A percentile compares a stretch with the other conserved stretches of the same genome.
Evolutionary conservation across 92 coral and sea anemone genomes (phyloP).

Genomic region (Palythoa heliodiscus): DNA sequence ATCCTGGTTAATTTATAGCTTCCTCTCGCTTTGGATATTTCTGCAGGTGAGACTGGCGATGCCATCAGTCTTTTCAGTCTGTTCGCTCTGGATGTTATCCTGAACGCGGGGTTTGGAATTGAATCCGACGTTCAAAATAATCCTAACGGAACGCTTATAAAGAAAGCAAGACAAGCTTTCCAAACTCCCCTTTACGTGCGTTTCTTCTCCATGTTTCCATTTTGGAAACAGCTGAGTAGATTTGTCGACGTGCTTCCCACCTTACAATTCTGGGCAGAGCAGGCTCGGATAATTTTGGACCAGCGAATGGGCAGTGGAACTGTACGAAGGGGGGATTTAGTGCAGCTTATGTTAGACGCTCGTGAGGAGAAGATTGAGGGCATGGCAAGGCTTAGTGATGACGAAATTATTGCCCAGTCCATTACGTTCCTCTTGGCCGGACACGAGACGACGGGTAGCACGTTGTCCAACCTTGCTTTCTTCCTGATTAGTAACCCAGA

Average conservation of each 20-base stretch:
- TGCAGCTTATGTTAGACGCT: conserved; percentile 71
- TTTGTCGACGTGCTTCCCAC: conserved; percentile 31
- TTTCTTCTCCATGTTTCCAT: conserved; percentile 63
- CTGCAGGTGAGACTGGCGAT: conserved; percentile 64
- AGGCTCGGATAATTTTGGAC: conserved; percentile 48
- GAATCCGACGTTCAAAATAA: conserved; percentile 58
- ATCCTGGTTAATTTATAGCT: too few relatives aligned
- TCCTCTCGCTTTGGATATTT: neutral
- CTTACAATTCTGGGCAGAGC: conserved; percentile 38
- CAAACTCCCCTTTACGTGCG: conserved; percentile 55
- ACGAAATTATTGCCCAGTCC: conserved; percentile 68
- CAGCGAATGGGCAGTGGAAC: conserved; percentile 39
- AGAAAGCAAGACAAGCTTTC: conserved; percentile 36
- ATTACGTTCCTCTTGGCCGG: conserved; percentile 66
- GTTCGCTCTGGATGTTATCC: conserved; percentile 71
- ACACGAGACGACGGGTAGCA: conserved; percentile 66
- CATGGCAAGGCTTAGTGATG: conserved; percentile 58
- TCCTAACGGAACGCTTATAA: conserved; percentile 54
- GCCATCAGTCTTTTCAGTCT: conserved; percentile 52
- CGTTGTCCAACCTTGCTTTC: conserved; percentile 64
- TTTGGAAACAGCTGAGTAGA: conserved; percentile 47
- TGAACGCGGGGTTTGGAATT: conserved; percentile 69
- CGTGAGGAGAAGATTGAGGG: conserved; percentile 61
- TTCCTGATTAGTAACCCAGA: conserved; percentile 60
- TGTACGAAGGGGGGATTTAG: conserved; percentile 45